Evolutionary conservation across 2,888 invertebrate genomes (phyloP).

Genomic region (Frankliniella fusca): DNA sequence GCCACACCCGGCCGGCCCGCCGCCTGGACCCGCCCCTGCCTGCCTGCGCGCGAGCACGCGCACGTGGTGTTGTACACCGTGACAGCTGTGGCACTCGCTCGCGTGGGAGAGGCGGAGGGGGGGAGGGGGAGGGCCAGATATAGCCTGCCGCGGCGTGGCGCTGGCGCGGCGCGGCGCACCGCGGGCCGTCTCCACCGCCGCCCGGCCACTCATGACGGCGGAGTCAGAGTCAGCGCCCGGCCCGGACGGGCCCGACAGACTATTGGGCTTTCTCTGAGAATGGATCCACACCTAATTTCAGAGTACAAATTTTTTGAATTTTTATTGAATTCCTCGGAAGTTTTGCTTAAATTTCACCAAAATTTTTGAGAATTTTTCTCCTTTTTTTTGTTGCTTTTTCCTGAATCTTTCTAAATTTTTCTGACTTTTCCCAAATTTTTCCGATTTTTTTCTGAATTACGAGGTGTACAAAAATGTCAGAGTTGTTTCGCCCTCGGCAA

Average conservation of each 20-base stretch:
- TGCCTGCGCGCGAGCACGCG: not conserved
- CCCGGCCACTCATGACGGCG: not conserved
- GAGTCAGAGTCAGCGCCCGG: not conserved
- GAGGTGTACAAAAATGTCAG: no score
- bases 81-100: slow-evolving; percentile 15
- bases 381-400: no score
- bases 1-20: not conserved
- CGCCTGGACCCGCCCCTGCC: not conserved
- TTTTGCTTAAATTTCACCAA: no score
- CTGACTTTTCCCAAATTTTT: no score
- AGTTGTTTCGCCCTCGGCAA: no score
- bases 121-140: slow-evolving; percentile 5
- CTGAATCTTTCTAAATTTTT: no score
- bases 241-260: not conserved
- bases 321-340: no score
- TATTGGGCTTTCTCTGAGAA: not conserved
- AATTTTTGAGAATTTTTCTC: no score
- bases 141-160: not conserved
- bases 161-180: not conserved
- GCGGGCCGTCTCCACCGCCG: not conserved
- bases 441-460: no score
- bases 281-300: no score
- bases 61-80: not conserved
- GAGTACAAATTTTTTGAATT: no score
- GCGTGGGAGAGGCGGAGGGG: not conserved